Percentiles rank a stretch among this genome's conserved stretches.
Evolutionary conservation across 2,888 invertebrate species (phyloP).

Genomic region (Mesorhabditis sp.): DNA sequence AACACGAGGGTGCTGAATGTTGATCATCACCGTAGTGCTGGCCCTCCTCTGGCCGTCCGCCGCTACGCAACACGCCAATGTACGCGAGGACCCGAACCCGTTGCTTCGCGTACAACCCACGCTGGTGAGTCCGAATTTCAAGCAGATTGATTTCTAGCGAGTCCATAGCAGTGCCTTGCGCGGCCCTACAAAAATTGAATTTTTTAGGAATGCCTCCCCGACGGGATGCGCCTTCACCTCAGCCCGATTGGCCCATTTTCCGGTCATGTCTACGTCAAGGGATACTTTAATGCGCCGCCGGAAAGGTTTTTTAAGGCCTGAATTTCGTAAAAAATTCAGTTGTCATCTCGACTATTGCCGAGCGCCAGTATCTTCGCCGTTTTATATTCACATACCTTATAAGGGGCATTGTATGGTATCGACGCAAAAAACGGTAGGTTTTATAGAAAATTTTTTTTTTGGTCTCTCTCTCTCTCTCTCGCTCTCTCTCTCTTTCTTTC

Average conservation of each 20-base stretch:
- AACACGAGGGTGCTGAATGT: too few relatives aligned
- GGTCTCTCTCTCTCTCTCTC: too few relatives aligned
- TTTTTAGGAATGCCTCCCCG: conserved; percentile 43
- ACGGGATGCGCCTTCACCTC: conserved; percentile 45
- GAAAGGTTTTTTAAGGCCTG: conserved; percentile 1
- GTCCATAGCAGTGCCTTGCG: too few relatives aligned
- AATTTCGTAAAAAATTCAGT: conserved; percentile 19
- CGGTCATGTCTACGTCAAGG: conserved; percentile 55
- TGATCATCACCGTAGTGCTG: too few relatives aligned
- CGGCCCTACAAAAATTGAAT: too few relatives aligned
- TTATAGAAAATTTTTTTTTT: not conserved
- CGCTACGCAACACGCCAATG: too few relatives aligned
- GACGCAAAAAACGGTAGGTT: conserved; percentile 31
- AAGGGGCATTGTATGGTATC: conserved; percentile 47
- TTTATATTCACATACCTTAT: conserved; percentile 51
- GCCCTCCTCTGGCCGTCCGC: too few relatives aligned
- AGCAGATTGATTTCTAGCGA: too few relatives aligned
- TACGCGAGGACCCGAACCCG: not conserved
- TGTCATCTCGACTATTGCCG: conserved; percentile 41
- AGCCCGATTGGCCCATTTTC: conserved; percentile 34
- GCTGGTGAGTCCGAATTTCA: not conserved
- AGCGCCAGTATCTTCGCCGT: conserved; percentile 33
- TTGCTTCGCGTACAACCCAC: not conserved
- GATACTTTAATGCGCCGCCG: conserved; percentile 37
- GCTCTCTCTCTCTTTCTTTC: too few relatives aligned